Evolutionary conservation across 1,140 invertebrate genomes (phyloP), one percentile per base, ranked within the genome.

Genomic region (Pomacea maculata): DNA sequence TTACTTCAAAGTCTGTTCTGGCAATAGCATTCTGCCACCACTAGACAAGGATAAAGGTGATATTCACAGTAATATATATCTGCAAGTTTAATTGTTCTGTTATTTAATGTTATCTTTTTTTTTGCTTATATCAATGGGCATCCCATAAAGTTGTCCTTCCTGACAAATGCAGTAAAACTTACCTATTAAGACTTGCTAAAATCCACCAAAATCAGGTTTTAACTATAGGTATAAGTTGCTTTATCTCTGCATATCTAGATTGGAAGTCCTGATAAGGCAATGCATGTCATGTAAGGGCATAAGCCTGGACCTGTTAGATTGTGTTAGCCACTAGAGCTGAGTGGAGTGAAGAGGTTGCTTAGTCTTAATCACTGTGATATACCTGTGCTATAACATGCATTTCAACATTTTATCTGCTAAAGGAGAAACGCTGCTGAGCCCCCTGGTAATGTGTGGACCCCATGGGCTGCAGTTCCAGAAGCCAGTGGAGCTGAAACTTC

Each of bases 401-500:
- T 25, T 9, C 21, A 21, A 70, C 21, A 21, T 70, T 70, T 12
- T 29, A 17, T 12, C 68, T 70, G 21, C 11, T 85, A 8, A 90
- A 97, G 97, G 96, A 94, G 96, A 98, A 94, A 95, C 95, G 67
- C 94, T 98, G 92, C 93, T 97, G 75, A 97, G 96, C 87, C 97
- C 97, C 70, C 93, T 98, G 84, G 96, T 98, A 85, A 97, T 98
- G 95, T 98, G 97, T 93, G 97, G 97, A 75, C 97, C 97, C 17
- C 95, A 96, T 92, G 97, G 97, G 78, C 93, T 97, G 78, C 94
- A 95, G 89, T 98, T 98, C 92, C 91, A 94, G 55, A 94, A 94
- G 85, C 96, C 97, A 29, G 96, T 98, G 83, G 96, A 97, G 88
- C 93, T 98, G 54, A 87, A 91, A 61, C 90, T 94, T 55, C 94